Evolutionary conservation across 2,113 vertebrate genomes (phyloP).

Genomic region (Calyptommatus sinebrachiatus): DNA sequence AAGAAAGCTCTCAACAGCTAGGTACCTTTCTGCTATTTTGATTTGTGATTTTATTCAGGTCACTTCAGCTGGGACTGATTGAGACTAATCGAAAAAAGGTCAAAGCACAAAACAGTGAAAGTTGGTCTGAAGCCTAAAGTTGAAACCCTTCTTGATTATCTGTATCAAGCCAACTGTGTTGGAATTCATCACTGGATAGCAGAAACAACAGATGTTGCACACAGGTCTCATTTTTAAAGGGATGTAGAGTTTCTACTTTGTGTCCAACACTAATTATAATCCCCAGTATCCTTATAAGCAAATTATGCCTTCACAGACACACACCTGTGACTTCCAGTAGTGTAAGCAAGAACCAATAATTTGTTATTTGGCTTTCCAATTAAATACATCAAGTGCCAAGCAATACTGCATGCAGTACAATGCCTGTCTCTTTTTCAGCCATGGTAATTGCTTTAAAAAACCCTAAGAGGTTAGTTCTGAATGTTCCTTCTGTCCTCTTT

Average conservation of each 20-base stretch:
- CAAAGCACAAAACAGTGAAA: no score
- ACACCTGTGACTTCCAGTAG: constrained; percentile 4
- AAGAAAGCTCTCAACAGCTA: no score
- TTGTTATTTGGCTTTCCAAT: neutral
- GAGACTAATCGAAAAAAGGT: no score
- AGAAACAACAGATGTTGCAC: neutral
- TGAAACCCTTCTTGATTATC: no score
- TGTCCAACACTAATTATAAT: accelerated
- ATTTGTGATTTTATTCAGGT: no score
- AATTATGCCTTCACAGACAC: neutral
- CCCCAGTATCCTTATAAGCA: neutral
- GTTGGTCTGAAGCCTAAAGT: no score
- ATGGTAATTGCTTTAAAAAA: no score
- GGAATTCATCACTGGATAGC: neutral
- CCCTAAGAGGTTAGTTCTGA: no score
- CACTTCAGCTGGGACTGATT: no score
- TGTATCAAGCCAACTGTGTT: neutral
- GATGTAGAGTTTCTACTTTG: neutral
- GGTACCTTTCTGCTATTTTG: no score
- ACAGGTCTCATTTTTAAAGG: neutral
- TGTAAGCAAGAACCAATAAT: accelerated
- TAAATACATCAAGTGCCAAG: neutral
- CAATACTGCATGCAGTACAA: neutral
- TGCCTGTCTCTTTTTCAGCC: neutral
- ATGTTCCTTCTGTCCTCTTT: no score